Percentiles rank a stretch among this genome's conserved stretches.
Evolutionary conservation across 2,797 vertebrate genomes (phyloP).

Genomic region (Pipistrellus kuhlii): DNA sequence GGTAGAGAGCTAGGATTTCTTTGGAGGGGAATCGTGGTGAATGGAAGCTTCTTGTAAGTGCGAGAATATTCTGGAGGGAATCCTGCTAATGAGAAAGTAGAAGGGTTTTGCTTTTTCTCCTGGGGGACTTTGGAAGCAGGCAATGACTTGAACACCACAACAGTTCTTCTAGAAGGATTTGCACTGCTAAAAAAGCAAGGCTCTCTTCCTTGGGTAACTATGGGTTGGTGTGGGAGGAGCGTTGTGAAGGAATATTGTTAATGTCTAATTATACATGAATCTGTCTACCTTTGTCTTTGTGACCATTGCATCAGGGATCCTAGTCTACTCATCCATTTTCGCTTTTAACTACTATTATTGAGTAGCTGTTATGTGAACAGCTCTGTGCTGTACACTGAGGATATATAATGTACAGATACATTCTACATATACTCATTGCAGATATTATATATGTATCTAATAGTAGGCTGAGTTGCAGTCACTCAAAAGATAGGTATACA

Average conservation of each 20-base stretch:
- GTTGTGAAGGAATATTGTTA: not conserved
- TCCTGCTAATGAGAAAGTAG: constrained; percentile 55
- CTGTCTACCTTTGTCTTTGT: not conserved
- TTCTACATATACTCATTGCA: not conserved
- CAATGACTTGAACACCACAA: not conserved
- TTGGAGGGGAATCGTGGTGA: constrained; percentile 46
- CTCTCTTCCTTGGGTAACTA: not conserved
- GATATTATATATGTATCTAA: not conserved
- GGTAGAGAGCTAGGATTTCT: constrained; percentile 58
- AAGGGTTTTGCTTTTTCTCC: constrained; percentile 47
- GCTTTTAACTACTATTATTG: not conserved
- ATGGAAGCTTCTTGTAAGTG: constrained; percentile 61
- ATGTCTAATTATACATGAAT: not conserved
- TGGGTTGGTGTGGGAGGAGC: not conserved
- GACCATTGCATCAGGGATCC: not conserved
- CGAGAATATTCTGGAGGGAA: constrained; percentile 66
- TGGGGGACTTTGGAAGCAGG: not conserved
- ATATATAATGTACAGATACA: not conserved
- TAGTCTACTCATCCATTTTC: not conserved
- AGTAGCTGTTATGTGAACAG: not conserved
- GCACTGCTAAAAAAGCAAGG: not conserved
- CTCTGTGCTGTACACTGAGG: not conserved
- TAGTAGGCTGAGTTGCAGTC: not conserved
- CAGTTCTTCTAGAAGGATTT: constrained; percentile 14
- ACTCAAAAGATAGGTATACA: not conserved